Percentiles rank a stretch among this genome's conserved stretches.
Evolutionary conservation across 2,797 vertebrate genomes (phyloP).

Genomic region (Tinamus major): DNA sequence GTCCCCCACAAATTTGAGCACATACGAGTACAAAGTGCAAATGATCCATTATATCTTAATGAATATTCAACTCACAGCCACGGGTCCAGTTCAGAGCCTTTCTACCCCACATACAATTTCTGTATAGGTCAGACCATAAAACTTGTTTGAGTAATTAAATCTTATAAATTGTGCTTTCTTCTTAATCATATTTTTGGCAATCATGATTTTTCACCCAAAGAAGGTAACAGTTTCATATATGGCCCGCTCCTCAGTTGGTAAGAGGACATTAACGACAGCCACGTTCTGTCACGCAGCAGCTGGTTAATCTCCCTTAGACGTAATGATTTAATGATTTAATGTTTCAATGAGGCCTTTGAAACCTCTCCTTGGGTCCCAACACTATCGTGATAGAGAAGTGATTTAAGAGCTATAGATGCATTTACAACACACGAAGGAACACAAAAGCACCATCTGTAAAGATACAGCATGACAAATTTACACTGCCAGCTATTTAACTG

Average conservation of each 20-base stretch:
- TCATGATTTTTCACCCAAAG: accelerated
- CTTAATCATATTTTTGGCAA: background rate
- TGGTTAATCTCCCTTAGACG: background rate
- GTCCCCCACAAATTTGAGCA: too few relatives aligned
- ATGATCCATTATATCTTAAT: background rate
- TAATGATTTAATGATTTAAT: background rate
- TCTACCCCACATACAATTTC: background rate
- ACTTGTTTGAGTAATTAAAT: background rate
- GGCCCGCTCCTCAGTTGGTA: background rate
- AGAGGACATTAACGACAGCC: background rate
- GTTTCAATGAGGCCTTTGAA: background rate
- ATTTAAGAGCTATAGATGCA: background rate
- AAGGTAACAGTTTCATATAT: background rate
- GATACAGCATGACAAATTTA: background rate
- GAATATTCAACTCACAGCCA: background rate
- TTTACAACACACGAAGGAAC: background rate
- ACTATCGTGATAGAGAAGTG: background rate
- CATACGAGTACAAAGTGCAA: background rate
- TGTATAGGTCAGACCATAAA: background rate
- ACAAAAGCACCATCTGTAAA: background rate
- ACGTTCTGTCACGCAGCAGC: background rate
- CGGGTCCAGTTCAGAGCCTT: accelerated
- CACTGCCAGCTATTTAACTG: too few relatives aligned
- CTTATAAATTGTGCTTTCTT: background rate
- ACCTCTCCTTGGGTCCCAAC: background rate